Evolutionary conservation across 2,797 vertebrate species (phyloP).

Genomic region (Chelon auratus): DNA sequence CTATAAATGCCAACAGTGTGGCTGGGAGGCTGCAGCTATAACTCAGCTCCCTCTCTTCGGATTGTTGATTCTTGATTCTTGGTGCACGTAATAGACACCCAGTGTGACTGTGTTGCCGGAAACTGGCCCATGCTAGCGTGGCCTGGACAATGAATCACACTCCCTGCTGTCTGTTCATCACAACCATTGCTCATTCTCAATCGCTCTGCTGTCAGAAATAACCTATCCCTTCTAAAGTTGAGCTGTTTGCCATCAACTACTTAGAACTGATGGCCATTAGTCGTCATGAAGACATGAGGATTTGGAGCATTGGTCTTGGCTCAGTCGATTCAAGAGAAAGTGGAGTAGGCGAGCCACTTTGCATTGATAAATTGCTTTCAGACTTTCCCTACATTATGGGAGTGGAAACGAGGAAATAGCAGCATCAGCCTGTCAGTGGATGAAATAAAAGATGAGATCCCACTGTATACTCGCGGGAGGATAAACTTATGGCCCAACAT

Average conservation of each 20-base stretch:
- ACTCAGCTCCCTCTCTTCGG: not conserved
- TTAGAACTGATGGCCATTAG: constrained; percentile 46
- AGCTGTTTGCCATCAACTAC: constrained; percentile 54
- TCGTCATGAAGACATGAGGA: constrained; percentile 51
- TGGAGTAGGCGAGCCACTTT: constrained; percentile 38
- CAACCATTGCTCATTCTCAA: constrained; percentile 58
- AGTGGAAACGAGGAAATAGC: constrained; percentile 45
- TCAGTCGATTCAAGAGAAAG: constrained; percentile 54
- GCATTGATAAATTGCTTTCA: constrained; percentile 55
- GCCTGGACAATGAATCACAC: constrained; percentile 48
- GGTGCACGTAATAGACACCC: constrained; percentile 4
- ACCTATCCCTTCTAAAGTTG: constrained; percentile 38
- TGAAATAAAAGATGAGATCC: constrained; percentile 39
- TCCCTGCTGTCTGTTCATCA: constrained; percentile 57
- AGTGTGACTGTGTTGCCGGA: constrained; percentile 7
- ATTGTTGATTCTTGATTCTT: constrained; percentile 11
- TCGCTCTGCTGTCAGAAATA: constrained; percentile 47
- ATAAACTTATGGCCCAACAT: constrained; percentile 23
- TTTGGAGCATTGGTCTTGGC: constrained; percentile 29
- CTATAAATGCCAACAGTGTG: not conserved
- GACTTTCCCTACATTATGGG: constrained; percentile 40
- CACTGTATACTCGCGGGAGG: constrained; percentile 6
- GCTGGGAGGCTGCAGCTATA: constrained; percentile 5
- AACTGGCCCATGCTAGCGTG: constrained; percentile 26
- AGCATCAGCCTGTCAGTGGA: constrained; percentile 45